A percentile compares a stretch with the other conserved stretches of the same genome.
Conservation (phyloP, 1,140 invertebrate genomes). For the Trachymyrmex cornetzi region DNA sequence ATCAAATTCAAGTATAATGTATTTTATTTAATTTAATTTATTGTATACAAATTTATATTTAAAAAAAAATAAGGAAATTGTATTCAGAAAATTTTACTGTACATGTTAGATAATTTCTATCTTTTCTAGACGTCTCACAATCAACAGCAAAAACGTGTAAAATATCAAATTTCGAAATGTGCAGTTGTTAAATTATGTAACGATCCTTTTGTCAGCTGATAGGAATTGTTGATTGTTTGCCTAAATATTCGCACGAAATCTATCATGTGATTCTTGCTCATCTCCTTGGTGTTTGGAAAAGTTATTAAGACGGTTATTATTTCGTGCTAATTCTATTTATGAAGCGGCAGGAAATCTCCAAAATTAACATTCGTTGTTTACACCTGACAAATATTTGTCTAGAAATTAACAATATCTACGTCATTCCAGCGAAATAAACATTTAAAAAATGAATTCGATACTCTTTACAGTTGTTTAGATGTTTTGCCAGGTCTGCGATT, state of each 20-base stretch:
- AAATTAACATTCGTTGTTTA: not conserved
- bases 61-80: not conserved
- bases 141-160: not conserved
- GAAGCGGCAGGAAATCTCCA: not conserved
- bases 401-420: not conserved
- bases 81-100: not conserved
- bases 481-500: not conserved
- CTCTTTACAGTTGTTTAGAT: not conserved
- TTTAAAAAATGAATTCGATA: not conserved
- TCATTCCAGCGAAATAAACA: not conserved
- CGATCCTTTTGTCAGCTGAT: not conserved
- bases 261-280: not conserved
- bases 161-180: not conserved
- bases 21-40: not conserved
- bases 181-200: conserved; percentile 22
- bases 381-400: conserved; percentile 43
- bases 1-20: not conserved
- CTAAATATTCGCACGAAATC: not conserved
- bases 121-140: not conserved
- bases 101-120: not conserved
- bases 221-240: not conserved
- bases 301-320: conserved; percentile 10
- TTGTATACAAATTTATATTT: not conserved
- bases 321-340: conserved; percentile 26
- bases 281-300: not conserved